Evolutionary conservation across 1,140 invertebrate genomes (phyloP).

Genomic region (Cotesia glomerata): DNA sequence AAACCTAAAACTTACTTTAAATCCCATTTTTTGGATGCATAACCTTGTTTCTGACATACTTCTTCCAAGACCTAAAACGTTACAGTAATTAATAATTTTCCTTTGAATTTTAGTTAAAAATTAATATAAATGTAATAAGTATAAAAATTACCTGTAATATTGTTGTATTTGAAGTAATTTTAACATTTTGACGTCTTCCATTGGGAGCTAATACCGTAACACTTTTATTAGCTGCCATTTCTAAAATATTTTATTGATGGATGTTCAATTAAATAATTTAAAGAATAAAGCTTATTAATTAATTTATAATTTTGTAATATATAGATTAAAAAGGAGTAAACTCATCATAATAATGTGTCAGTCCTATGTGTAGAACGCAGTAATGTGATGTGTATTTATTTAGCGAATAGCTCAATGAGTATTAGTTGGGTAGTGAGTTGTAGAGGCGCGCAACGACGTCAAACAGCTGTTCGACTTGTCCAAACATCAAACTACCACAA

Average conservation of each 20-base stretch:
- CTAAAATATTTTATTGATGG: too few species aligned
- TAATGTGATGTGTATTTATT: too few species aligned
- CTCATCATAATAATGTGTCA: too few species aligned
- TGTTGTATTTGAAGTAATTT: constrained; percentile 73
- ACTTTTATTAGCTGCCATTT: constrained; percentile 50
- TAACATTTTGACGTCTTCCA: constrained; percentile 72
- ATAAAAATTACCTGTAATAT: constrained; percentile 69
- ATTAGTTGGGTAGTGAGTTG: not conserved
- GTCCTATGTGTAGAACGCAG: too few species aligned
- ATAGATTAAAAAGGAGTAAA: too few species aligned
- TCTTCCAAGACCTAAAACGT: constrained; percentile 77
- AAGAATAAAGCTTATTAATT: too few species aligned
- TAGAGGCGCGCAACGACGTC: too few species aligned
- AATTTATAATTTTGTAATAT: too few species aligned
- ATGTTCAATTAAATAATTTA: too few species aligned
- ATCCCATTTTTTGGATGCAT: constrained; percentile 74
- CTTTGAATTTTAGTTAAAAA: constrained; percentile 32
- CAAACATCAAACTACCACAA: not conserved
- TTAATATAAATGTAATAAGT: not conserved
- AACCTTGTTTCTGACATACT: constrained; percentile 77
- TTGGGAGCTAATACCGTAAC: constrained; percentile 72
- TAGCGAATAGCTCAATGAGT: too few species aligned
- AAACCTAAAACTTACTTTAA: constrained; percentile 64
- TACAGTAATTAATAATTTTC: not conserved
- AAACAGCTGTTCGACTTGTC: not conserved